Evolutionary conservation across 2,113 vertebrate species (phyloP).

Genomic region (pig (Sus scrofa)): T2T-Sscrofa CM000820.6:75885501-75886000

Average conservation of each 20-base stretch:
- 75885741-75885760: background rate
- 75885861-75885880: background rate
- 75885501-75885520: background rate
- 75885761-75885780: background rate
- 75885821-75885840: constrained; percentile 38
- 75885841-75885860: constrained; percentile 37
- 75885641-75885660: background rate
- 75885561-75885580: background rate
- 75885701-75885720: background rate
- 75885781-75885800: background rate
- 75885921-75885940: background rate
- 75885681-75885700: background rate
- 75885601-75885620: background rate
- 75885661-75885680: background rate
- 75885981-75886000: constrained; percentile 21
- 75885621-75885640: background rate
- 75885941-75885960: background rate
- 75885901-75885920: background rate
- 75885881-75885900: constrained; percentile 14
- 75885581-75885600: background rate
- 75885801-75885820: constrained; percentile 15
- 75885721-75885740: background rate
- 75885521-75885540: background rate
- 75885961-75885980: constrained; percentile 3
- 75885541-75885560: background rate